A percentile compares a stretch with the other conserved stretches of the same genome.
Evolutionary conservation across 1,140 invertebrate species (phyloP).

Genomic region (Stegodyphus mimosarum): DNA sequence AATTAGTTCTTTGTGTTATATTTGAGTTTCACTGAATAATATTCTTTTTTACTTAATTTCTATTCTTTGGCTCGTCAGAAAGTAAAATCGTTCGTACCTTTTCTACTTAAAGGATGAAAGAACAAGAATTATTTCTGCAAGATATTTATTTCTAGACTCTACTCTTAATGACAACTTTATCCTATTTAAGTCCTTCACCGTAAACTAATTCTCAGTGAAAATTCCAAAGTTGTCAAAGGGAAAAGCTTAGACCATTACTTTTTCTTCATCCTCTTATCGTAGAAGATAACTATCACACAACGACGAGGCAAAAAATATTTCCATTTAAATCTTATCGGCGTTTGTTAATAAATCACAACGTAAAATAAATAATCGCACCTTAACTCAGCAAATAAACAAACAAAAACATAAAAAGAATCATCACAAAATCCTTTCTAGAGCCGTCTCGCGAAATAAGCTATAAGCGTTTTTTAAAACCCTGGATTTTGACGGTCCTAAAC

Average conservation of each 20-base stretch:
- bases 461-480: slow-evolving; percentile 46
- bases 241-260: not conserved
- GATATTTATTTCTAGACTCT: too few relatives aligned
- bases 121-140: too few relatives aligned
- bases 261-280: not conserved
- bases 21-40: too few relatives aligned
- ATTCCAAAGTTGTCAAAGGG: too few relatives aligned
- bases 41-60: too few relatives aligned
- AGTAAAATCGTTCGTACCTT: too few relatives aligned
- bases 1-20: too few relatives aligned
- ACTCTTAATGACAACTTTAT: too few relatives aligned
- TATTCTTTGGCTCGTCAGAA: too few relatives aligned
- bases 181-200: too few relatives aligned
- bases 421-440: not conserved
- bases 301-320: not conserved
- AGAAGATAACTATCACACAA: not conserved
- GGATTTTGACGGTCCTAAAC: not conserved
- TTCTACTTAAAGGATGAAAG: too few relatives aligned
- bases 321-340: not conserved
- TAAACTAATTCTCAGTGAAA: too few relatives aligned
- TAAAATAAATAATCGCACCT: not conserved
- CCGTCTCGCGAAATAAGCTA: not conserved
- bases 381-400: not conserved
- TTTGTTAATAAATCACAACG: slow-evolving; percentile 23
- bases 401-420: not conserved